These are phyloP conservation scores for Apocrypta bakeri DNA, from an alignment of 1,140 invertebrate species.

Conservation along the genomic window DNA sequence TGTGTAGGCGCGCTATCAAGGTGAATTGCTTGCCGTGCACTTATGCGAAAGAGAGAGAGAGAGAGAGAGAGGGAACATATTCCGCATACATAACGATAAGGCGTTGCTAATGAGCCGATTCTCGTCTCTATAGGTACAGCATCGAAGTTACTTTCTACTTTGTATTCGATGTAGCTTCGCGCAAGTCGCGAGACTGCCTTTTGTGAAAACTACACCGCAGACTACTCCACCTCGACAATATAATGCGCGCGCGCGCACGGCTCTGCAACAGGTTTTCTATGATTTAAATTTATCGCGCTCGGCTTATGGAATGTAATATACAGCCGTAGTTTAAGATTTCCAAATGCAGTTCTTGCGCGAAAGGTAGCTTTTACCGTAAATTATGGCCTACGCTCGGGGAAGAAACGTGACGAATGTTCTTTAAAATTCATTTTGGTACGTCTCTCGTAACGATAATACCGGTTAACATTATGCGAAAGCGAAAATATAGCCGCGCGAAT, in stretches of 20 bases:
- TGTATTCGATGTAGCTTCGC: neutral
- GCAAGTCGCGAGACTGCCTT: conserved; percentile 7
- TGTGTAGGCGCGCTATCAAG: conserved; percentile 31
- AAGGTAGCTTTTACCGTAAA: neutral
- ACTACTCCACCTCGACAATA: neutral
- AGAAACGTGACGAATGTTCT: neutral
- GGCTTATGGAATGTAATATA: neutral
- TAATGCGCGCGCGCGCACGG: neutral
- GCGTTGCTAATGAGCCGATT: conserved; percentile 32
- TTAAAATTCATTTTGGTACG: neutral
- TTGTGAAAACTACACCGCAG: conserved; percentile 3
- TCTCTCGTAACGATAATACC: neutral
- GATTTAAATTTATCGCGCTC: neutral
- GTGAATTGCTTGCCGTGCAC: neutral
- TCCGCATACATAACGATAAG: conserved; percentile 6
- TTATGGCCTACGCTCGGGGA: neutral
- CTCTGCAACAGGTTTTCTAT: neutral
- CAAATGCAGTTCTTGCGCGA: neutral
- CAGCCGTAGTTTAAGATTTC: neutral
- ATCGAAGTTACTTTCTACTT: neutral
- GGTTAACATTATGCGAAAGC: too few relatives aligned
- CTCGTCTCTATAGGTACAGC: neutral
- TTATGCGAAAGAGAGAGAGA: neutral
- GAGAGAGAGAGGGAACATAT: neutral
- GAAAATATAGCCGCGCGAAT: neutral